These are phyloP conservation scores for Tragelaphus strepsiceros DNA, from an alignment of 2,113 vertebrate species.

Conservation along the genomic window DNA sequence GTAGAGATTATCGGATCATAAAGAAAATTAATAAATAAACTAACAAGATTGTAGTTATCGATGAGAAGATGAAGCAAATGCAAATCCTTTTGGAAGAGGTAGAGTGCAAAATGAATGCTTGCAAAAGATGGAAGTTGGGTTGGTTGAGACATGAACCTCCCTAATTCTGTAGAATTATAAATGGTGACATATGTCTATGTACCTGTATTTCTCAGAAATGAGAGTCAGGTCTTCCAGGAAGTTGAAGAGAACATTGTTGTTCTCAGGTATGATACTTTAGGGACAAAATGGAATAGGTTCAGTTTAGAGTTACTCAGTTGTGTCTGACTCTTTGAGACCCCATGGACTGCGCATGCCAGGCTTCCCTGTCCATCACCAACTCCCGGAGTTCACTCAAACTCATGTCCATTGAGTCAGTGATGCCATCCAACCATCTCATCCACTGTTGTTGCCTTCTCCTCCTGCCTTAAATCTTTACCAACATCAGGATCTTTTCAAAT, in stretches of 20 bases:
- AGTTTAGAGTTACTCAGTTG: neutral
- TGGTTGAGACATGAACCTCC: neutral
- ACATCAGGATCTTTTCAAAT: neutral
- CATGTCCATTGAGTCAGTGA: neutral
- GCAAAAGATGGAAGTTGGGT: neutral
- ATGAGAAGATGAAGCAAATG: neutral
- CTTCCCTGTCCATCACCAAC: neutral
- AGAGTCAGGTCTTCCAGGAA: neutral
- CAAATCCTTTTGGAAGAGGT: neutral
- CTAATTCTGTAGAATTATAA: neutral
- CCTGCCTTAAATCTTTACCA: neutral
- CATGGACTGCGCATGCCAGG: neutral
- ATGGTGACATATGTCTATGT: neutral
- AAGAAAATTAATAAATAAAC: slow-evolving; percentile 19
- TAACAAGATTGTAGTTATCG: neutral
- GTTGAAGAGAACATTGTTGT: neutral
- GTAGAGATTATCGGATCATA: neutral
- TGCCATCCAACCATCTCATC: neutral
- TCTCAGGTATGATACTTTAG: neutral
- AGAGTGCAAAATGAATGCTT: neutral
- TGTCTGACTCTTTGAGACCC: neutral
- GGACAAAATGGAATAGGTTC: neutral
- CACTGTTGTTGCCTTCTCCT: neutral
- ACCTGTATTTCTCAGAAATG: neutral
- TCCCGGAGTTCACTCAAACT: neutral